phyloP scores from a whole-genome alignment of 2,888 invertebrate genomes.

The Caenorhabditis doughertyi region DNA sequence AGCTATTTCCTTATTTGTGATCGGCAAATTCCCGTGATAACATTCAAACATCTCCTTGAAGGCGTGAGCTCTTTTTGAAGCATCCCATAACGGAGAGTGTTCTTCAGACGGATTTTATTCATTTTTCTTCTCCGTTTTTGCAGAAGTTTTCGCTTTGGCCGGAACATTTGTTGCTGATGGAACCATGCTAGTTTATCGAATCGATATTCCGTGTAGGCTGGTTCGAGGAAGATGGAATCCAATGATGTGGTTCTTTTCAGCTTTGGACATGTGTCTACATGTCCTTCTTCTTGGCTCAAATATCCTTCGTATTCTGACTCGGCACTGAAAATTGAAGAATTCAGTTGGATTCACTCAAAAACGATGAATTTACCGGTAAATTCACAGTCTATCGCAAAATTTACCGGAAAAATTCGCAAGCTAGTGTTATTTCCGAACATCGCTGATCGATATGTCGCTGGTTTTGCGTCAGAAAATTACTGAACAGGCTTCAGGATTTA shows the following conservation, averaged over 20 bases:
- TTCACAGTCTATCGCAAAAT: no score
- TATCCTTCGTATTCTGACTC: conserved; percentile 3
- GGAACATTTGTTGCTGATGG: neutral
- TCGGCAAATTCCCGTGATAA: conserved; percentile 2
- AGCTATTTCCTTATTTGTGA: no score
- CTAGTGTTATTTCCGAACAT: no score
- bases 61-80: neutral
- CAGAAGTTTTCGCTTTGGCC: neutral
- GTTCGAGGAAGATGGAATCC: conserved; percentile 1
- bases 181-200: neutral
- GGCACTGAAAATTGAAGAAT: no score
- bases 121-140: neutral
- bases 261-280: neutral
- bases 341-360: no score
- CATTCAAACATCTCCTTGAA: conserved; percentile 17
- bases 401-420: no score
- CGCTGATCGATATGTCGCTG: no score
- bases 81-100: neutral
- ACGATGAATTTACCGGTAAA: no score
- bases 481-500: no score
- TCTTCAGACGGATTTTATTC: neutral
- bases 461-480: no score
- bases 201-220: neutral
- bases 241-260: neutral
- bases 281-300: neutral